A percentile compares a stretch with the other conserved stretches of the same genome.
Evolutionary conservation across 2,113 vertebrate species (phyloP).

Genomic region (Labrus mixtus): DNA sequence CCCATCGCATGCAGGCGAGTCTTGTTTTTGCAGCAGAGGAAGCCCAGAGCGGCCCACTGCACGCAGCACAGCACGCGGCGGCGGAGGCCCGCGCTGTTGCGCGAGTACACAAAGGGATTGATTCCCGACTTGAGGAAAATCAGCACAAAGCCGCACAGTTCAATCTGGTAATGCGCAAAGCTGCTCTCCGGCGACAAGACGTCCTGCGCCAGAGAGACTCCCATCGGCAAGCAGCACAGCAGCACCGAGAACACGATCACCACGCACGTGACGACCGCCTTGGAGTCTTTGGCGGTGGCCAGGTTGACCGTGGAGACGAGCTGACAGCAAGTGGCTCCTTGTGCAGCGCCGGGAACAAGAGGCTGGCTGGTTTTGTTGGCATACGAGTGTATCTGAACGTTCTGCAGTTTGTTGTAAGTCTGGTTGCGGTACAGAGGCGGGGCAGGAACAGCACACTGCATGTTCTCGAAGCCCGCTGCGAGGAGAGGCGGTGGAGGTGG

Average conservation of each 20-base stretch:
- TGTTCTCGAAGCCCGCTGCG: slow-evolving; percentile 75
- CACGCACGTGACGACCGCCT: slow-evolving; percentile 91
- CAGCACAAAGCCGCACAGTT: slow-evolving; percentile 94
- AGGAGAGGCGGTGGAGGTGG: slow-evolving; percentile 82
- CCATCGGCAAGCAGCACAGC: slow-evolving; percentile 94
- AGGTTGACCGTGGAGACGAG: slow-evolving; percentile 89
- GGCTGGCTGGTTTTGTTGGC: slow-evolving; percentile 77
- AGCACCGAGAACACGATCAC: slow-evolving; percentile 93
- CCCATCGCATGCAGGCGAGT: slow-evolving; percentile 93
- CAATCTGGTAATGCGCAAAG: slow-evolving; percentile 93
- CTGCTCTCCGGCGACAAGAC: slow-evolving; percentile 84
- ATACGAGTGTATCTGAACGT: slow-evolving; percentile 83
- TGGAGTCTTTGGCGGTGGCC: slow-evolving; percentile 92
- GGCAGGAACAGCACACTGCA: slow-evolving; percentile 82
- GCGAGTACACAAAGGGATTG: slow-evolving; percentile 97
- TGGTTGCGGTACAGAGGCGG: slow-evolving; percentile 92
- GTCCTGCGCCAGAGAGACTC: slow-evolving; percentile 90
- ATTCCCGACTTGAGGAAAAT: slow-evolving; percentile 96
- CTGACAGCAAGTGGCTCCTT: slow-evolving; percentile 85
- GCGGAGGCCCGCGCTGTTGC: slow-evolving; percentile 93
- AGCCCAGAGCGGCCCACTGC: slow-evolving; percentile 85
- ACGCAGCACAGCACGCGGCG: slow-evolving; percentile 91
- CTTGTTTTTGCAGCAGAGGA: slow-evolving; percentile 93
- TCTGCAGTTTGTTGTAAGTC: slow-evolving; percentile 89
- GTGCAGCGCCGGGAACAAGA: slow-evolving; percentile 76